phyloP scores from a whole-genome alignment of 1,140 invertebrate species.

The Mylabris phalerata region DNA sequence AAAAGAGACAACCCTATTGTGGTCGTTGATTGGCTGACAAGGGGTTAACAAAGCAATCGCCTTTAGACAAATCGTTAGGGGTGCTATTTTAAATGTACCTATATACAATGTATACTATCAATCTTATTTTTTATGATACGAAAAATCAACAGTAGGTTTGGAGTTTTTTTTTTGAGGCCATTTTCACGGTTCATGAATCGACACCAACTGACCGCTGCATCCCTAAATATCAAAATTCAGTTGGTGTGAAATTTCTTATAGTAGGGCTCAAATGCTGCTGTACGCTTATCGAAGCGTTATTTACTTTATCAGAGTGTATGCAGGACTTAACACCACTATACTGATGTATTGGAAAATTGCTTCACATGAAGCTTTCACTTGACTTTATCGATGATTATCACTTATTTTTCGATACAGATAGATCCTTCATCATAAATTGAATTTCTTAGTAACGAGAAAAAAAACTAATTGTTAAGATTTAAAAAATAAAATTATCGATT shows the following conservation, averaged over 20 bases:
- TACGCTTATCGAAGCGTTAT: conserved; percentile 33
- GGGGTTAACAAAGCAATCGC: no score
- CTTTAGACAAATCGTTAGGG: no score
- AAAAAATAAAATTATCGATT: no score
- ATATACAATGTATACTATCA: no score
- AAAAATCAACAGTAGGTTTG: no score
- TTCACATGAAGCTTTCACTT: conserved; percentile 22
- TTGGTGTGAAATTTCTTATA: conserved; percentile 40
- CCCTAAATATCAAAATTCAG: conserved; percentile 38
- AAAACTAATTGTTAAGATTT: no score
- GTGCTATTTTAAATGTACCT: no score
- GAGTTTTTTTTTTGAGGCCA: conserved; percentile 21
- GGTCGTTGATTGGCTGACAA: no score
- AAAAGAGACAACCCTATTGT: no score
- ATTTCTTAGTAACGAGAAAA: no score
- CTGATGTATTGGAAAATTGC: conserved; percentile 34
- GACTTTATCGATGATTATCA: conserved; percentile 15
- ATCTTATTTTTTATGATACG: no score
- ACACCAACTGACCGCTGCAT: conserved; percentile 28
- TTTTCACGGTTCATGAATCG: conserved; percentile 30
- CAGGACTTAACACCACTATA: conserved; percentile 37
- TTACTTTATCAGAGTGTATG: conserved; percentile 37
- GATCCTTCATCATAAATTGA: no score
- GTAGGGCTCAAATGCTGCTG: background rate
- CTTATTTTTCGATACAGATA: conserved; percentile 2